Conservation (phyloP, 2,888 invertebrate genomes). For the Drosophila maculinotata region DNA sequence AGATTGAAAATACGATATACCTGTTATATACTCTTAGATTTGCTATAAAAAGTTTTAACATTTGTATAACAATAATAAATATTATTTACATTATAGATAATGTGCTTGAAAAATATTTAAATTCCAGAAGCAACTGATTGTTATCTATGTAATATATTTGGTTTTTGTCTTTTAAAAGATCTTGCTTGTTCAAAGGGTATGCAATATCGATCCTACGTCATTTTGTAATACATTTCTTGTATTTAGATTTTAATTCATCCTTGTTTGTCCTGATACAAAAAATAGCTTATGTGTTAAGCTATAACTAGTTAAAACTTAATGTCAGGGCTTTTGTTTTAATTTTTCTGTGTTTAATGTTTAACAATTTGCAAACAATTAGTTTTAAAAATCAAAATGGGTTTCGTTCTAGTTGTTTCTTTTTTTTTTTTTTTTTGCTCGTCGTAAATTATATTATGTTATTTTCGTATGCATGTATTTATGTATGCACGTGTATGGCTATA, state of each 20-base stretch:
- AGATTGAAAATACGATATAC: background rate
- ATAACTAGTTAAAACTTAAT: constrained; percentile 73
- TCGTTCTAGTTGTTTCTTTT: constrained; percentile 16
- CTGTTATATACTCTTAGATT: too few relatives aligned
- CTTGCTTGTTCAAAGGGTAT: constrained; percentile 24
- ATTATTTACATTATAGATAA: too few relatives aligned
- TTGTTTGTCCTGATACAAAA: constrained; percentile 52
- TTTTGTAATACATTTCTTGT: constrained; percentile 20
- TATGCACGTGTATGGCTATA: constrained; percentile 2
- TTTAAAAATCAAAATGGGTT: constrained; percentile 45
- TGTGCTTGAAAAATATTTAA: too few relatives aligned
- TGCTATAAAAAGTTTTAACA: too few relatives aligned
- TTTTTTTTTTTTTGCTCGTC: background rate
- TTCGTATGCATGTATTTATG: background rate
- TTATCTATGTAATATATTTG: background rate
- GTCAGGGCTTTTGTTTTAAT: constrained; percentile 38
- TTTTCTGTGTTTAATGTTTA: constrained; percentile 14
- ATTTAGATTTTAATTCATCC: constrained; percentile 5
- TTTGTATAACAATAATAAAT: too few relatives aligned
- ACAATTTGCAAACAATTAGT: constrained; percentile 47
- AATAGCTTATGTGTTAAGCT: constrained; percentile 54
- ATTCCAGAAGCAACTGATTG: background rate
- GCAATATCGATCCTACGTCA: constrained; percentile 36
- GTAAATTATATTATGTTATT: background rate
- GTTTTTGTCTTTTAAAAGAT: background rate